phyloP scores from a whole-genome alignment of 2,888 invertebrate species.

The Tetragonisca angustula region DNA sequence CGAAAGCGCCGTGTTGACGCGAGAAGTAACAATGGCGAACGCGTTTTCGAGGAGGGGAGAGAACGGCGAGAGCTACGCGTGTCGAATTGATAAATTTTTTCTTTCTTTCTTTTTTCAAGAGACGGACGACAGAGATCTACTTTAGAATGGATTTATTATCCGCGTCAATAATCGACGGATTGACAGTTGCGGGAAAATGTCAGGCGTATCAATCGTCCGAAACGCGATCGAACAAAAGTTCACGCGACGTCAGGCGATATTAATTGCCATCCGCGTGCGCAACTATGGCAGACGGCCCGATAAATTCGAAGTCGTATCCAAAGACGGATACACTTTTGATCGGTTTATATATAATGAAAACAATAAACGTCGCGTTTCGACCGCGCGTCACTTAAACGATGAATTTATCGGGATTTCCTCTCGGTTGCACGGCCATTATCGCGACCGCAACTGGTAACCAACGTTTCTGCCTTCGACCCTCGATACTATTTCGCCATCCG shows the following conservation, averaged over 20 bases:
- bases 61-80: background rate
- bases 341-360: constrained; percentile 38
- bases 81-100: background rate
- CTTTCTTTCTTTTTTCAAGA: background rate
- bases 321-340: constrained; percentile 38
- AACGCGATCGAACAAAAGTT: constrained; percentile 8
- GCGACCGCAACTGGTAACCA: constrained; percentile 23
- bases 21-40: background rate
- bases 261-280: constrained; percentile 16
- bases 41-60: background rate
- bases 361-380: constrained; percentile 40
- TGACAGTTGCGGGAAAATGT: background rate
- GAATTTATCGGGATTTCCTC: constrained; percentile 44
- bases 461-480: constrained; percentile 23
- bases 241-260: constrained; percentile 14
- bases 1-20: background rate
- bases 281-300: constrained; percentile 3
- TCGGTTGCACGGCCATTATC: constrained; percentile 30
- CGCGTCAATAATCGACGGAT: background rate
- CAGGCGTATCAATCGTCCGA: background rate
- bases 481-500: constrained; percentile 4
- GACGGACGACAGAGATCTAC: background rate
- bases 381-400: constrained; percentile 12
- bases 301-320: background rate
- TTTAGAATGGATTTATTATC: background rate